Evolutionary conservation across 2,113 vertebrate species (phyloP).

Genomic region (Petaurus breviceps): DNA sequence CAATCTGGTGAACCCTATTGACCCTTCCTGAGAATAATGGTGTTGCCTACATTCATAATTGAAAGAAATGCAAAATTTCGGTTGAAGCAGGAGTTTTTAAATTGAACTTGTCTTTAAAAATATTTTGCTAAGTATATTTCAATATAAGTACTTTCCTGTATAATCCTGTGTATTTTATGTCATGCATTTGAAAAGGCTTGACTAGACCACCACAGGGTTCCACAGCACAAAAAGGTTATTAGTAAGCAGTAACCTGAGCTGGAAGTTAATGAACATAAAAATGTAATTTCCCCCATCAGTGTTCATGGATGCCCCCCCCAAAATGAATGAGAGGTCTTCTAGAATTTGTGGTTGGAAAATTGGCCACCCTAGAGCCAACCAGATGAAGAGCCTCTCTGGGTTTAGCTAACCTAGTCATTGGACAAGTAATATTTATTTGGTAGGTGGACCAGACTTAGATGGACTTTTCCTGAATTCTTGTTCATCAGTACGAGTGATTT

Average conservation of each 20-base stretch:
- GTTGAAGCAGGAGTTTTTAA: neutral
- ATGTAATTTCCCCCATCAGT: neutral
- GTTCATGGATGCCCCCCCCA: neutral
- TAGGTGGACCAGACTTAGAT: neutral
- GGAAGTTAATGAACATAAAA: neutral
- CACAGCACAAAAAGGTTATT: neutral
- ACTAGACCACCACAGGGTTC: neutral
- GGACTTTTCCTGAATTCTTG: constrained; percentile 53
- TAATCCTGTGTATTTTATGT: neutral
- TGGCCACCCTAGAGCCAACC: neutral
- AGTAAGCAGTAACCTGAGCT: neutral
- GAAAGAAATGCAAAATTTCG: neutral
- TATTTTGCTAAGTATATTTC: neutral
- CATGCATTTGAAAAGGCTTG: neutral
- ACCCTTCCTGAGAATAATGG: neutral
- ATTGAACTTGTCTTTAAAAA: neutral
- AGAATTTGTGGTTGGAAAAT: neutral
- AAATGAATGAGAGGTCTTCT: neutral
- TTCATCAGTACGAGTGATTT: constrained; percentile 20
- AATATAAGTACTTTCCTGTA: neutral
- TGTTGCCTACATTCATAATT: neutral
- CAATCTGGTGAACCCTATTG: neutral
- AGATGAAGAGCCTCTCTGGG: neutral
- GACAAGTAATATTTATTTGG: neutral
- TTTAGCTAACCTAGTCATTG: neutral